These are phyloP conservation scores for Copidosoma aretas DNA, from an alignment of 2,888 invertebrate species.

Conservation along the genomic window DNA sequence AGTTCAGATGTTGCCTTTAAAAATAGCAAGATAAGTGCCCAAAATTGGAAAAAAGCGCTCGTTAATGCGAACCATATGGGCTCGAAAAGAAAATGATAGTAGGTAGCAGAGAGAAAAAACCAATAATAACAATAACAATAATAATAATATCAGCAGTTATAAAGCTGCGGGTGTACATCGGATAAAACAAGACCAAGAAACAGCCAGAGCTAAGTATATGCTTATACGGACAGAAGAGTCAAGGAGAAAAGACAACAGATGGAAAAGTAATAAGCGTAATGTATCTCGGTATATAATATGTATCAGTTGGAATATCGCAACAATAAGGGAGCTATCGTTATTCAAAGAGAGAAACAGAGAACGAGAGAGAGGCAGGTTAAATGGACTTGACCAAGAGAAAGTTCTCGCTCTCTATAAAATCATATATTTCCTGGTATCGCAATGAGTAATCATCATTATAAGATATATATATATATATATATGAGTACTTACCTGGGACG, in stretches of 20 bases:
- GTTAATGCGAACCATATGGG: background rate
- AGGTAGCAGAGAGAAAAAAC: background rate
- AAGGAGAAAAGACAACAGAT: background rate
- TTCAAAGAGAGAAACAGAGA: slow-evolving; percentile 15
- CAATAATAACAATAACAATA: background rate
- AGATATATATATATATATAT: background rate
- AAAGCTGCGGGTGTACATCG: background rate
- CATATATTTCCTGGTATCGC: too few species aligned
- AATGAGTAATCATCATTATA: too few species aligned
- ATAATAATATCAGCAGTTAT: background rate
- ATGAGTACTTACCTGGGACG: slow-evolving; percentile 54
- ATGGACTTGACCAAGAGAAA: slow-evolving; percentile 10
- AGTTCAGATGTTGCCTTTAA: too few species aligned
- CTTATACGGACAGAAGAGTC: background rate
- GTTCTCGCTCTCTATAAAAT: background rate
- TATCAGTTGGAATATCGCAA: background rate
- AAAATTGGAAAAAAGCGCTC: background rate
- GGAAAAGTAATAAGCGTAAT: slow-evolving; percentile 5
- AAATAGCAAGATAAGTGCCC: background rate
- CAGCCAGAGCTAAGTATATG: too few species aligned
- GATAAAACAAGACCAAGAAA: slow-evolving; percentile 1
- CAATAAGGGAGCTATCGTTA: background rate
- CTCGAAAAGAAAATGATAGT: background rate
- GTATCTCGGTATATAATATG: slow-evolving; percentile 2
- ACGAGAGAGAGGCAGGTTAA: slow-evolving; percentile 9